Evolutionary conservation across 1,140 invertebrate species (phyloP).

Genomic region (Aphis craccivora): DNA sequence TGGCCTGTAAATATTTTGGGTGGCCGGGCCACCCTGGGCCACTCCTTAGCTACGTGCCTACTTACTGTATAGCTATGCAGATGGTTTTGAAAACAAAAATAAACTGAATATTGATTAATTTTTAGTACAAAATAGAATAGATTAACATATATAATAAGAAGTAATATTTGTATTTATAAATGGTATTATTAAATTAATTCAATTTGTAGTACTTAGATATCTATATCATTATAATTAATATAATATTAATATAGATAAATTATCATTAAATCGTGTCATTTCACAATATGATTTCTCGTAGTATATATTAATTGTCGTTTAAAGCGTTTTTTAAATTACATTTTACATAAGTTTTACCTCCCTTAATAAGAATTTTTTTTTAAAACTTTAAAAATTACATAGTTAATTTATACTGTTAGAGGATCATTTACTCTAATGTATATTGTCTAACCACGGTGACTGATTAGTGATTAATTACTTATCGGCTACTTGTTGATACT

Average conservation of each 20-base stretch:
- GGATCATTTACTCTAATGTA: not conserved
- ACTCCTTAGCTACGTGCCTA: too few species aligned
- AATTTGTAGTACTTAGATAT: too few species aligned
- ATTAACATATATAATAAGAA: not conserved
- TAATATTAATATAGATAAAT: too few species aligned
- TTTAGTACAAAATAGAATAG: not conserved
- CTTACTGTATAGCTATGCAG: not conserved
- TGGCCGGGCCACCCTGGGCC: too few species aligned
- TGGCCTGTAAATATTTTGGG: too few species aligned
- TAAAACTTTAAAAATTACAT: not conserved
- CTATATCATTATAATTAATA: too few species aligned
- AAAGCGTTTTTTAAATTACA: not conserved
- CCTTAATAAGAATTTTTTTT: not conserved
- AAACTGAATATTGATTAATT: not conserved
- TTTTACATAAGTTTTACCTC: not conserved
- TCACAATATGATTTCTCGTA: not conserved
- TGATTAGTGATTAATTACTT: not conserved
- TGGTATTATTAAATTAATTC: not conserved
- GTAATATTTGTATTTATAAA: not conserved
- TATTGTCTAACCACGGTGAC: not conserved
- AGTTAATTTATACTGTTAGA: not conserved
- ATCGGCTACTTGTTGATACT: not conserved
- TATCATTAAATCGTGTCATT: too few species aligned
- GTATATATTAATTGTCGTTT: not conserved
- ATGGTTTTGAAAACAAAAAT: not conserved